phyloP scores from a whole-genome alignment of 2,888 invertebrate genomes.

The Trichacis sp. region DNA sequence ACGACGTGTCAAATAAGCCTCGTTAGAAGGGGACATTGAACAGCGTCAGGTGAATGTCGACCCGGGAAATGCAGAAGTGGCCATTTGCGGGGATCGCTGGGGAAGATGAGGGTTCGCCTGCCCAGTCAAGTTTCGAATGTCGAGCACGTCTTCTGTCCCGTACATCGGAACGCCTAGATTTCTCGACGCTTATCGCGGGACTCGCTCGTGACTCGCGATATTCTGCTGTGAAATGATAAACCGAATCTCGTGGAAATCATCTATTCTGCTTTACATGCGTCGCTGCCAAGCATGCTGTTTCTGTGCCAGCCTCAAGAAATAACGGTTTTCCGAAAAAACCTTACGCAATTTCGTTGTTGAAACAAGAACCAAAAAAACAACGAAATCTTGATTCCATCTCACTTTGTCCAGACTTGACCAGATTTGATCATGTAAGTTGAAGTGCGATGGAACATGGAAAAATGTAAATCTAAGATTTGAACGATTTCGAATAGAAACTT shows the following conservation, averaged over 20 bases:
- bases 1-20: constrained; percentile 55
- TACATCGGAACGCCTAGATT: constrained; percentile 37
- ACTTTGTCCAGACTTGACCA: too few species aligned
- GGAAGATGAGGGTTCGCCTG: constrained; percentile 14
- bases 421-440: too few species aligned
- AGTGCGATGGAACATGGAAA: too few species aligned
- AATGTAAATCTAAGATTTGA: too few species aligned
- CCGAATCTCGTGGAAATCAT: constrained; percentile 24
- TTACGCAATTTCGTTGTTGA: too few species aligned
- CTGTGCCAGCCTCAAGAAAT: background rate
- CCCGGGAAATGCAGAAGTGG: constrained; percentile 15
- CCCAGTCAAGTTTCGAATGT: constrained; percentile 24
- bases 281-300: background rate
- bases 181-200: constrained; percentile 30
- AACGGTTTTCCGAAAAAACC: background rate
- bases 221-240: constrained; percentile 34
- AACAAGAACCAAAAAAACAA: too few species aligned
- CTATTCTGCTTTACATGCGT: constrained; percentile 34
- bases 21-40: constrained; percentile 47
- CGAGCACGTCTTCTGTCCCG: constrained; percentile 28
- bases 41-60: constrained; percentile 27
- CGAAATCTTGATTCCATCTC: too few species aligned
- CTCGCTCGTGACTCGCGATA: constrained; percentile 18
- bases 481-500: too few species aligned
- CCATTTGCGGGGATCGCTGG: constrained; percentile 21